Percentiles rank a stretch among this genome's conserved stretches.
Conservation (phyloP, 2,113 vertebrate species). For the Gopherus evgoodei region DNA sequence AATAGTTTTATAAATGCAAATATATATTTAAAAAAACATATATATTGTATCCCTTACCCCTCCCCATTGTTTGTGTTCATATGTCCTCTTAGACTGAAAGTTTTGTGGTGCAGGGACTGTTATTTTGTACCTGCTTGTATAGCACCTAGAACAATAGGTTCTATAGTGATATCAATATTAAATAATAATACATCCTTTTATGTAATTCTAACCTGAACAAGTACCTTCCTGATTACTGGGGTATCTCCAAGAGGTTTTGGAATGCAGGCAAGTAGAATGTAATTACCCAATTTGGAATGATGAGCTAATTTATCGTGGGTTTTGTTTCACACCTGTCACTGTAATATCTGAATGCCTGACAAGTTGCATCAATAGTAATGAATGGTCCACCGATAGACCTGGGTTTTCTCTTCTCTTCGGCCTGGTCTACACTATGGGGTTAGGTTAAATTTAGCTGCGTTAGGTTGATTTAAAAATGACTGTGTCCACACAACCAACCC, state of each 20-base stretch:
- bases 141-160: not conserved
- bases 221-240: not conserved
- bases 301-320: not conserved
- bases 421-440: no score
- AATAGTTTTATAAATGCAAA: not conserved
- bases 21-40: not conserved
- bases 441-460: no score
- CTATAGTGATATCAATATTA: not conserved
- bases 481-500: no score
- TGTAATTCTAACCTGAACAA: conserved; percentile 5
- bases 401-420: conserved; percentile 39
- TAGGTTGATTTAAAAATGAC: no score
- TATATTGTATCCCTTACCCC: not conserved
- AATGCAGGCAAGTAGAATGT: not conserved
- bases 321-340: not conserved
- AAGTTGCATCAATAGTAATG: not conserved
- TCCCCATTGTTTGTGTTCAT: not conserved
- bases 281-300: conserved; percentile 5
- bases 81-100: not conserved
- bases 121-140: not conserved
- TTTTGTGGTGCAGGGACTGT: not conserved
- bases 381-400: conserved; percentile 15
- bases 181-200: not conserved
- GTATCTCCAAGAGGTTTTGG: conserved; percentile 29
- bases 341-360: not conserved